phyloP scores from a whole-genome alignment of 2,888 invertebrate species.

The Steinernema hermaphroditum region DNA sequence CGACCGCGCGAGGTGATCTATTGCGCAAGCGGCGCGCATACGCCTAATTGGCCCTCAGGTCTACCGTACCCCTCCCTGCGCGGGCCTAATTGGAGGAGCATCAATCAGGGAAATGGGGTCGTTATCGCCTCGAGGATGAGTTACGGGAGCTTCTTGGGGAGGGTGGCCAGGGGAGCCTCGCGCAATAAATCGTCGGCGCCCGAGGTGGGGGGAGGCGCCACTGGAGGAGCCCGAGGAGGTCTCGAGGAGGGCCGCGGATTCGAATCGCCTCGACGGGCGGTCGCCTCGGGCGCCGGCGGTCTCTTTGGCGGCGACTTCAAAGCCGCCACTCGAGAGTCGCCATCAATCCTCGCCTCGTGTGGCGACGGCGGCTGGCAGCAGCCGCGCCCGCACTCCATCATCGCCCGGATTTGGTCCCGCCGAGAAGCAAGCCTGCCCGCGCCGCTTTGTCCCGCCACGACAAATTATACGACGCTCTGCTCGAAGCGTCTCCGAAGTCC shows the following conservation, averaged over 20 bases:
- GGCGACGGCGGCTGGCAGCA: slow-evolving; percentile 31
- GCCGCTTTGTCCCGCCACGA: slow-evolving; percentile 6
- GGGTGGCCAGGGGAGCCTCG: neutral
- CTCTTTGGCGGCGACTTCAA: slow-evolving; percentile 29
- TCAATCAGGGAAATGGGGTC: slow-evolving; percentile 12
- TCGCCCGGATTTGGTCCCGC: slow-evolving; percentile 24
- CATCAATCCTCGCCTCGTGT: slow-evolving; percentile 20
- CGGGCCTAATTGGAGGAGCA: neutral
- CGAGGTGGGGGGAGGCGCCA: neutral
- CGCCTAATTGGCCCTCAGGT: slow-evolving; percentile 23
- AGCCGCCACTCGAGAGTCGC: slow-evolving; percentile 21
- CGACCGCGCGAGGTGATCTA: slow-evolving; percentile 22
- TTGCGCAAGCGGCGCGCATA: slow-evolving; percentile 18
- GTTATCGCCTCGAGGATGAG: slow-evolving; percentile 22
- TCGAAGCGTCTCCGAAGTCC: neutral
- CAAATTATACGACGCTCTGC: slow-evolving; percentile 17
- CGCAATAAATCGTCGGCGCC: slow-evolving; percentile 13
- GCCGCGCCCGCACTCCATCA: slow-evolving; percentile 21
- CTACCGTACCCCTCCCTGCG: neutral
- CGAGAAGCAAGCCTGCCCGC: neutral
- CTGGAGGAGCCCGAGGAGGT: neutral
- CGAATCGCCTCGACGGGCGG: slow-evolving; percentile 19
- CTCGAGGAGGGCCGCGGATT: neutral
- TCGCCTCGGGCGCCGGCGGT: slow-evolving; percentile 7
- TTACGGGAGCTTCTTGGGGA: slow-evolving; percentile 15